Evolutionary conservation across 2,113 vertebrate genomes (phyloP), one percentile per base, ranked within the genome.

Genomic region (Onychostoma macrolepis): DNA sequence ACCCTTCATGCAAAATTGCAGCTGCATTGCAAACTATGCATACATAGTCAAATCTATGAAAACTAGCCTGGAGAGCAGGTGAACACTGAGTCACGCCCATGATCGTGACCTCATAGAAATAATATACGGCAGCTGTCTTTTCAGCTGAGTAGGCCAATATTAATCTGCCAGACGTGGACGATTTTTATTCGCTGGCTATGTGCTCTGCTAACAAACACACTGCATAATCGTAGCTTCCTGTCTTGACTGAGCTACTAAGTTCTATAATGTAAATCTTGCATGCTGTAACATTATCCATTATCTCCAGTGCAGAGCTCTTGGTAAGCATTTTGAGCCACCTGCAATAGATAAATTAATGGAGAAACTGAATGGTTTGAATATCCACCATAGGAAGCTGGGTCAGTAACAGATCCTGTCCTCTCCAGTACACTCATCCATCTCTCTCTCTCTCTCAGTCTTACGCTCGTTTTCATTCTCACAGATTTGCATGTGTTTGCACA

Each of bases 311-410:
- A 80, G 79, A 83, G 84, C 79, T 89, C 80, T 84, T 72, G 56
- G 83, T 89, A 90, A 90, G 89, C 88, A 90, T 71, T 86, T 89
- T 86, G n/a, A 82, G 86, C 86, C 80, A 86, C 86, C 88, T 87
- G 87, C 87, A 83, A 78, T 87, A 86, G n/a, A 90, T 87, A 87
- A 89, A 90, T 90, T 76, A 89, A 58, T 48, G 75, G 50, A 87
- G 80, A 82, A 88, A 77, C 26, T 79, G 71, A 90, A 86, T 84
- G 84, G 58, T 84, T 83, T 85, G 72, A 89, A 78, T 87, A 84
- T 86, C 56, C n/a, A 86, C 67, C 56, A 80, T 74, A 78, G 72
- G 41, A 84, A 83, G 79, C 83, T 26, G 74, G 79, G 30, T 79
- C 56, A 69, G 72, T 86, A 83, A 86, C 61, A 69, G 41, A 87